phyloP scores from a whole-genome alignment of 2,113 vertebrate genomes.

The Pedionomus torquatus region DNA sequence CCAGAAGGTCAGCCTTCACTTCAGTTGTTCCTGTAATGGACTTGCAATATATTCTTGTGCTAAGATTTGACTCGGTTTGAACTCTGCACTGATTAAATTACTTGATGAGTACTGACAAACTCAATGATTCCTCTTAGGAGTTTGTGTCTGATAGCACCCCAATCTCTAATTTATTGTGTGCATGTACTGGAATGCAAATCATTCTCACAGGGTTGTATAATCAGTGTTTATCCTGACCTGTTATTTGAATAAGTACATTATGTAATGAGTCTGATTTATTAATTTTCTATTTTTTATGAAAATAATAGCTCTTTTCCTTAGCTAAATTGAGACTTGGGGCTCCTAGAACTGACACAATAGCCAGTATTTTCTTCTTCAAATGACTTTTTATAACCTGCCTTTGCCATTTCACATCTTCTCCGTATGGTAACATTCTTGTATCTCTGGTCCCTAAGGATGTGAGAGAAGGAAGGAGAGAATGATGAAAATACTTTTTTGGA shows the following conservation, averaged over 20 bases:
- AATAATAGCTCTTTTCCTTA: neutral
- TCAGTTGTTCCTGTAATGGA: neutral
- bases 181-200: slow-evolving; percentile 14
- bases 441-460: neutral
- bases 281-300: neutral
- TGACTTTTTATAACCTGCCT: neutral
- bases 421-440: neutral
- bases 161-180: neutral
- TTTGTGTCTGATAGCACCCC: slow-evolving; percentile 15
- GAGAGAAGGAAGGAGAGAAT: neutral
- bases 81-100: slow-evolving; percentile 28
- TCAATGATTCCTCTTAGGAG: slow-evolving; percentile 33
- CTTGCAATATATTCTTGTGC: slow-evolving; percentile 17
- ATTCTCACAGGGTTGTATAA: neutral
- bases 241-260: neutral
- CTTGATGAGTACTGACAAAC: slow-evolving; percentile 29
- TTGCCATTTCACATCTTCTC: neutral
- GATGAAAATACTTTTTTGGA: neutral
- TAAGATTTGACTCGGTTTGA: neutral
- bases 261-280: neutral
- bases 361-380: neutral
- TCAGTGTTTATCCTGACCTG: neutral
- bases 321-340: neutral
- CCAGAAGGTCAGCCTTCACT: slow-evolving; percentile 5
- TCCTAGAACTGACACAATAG: neutral